Percentiles rank a stretch among this genome's conserved stretches.
Conservation (phyloP, 1,140 invertebrate species). For the Caerostris extrusa region DNA sequence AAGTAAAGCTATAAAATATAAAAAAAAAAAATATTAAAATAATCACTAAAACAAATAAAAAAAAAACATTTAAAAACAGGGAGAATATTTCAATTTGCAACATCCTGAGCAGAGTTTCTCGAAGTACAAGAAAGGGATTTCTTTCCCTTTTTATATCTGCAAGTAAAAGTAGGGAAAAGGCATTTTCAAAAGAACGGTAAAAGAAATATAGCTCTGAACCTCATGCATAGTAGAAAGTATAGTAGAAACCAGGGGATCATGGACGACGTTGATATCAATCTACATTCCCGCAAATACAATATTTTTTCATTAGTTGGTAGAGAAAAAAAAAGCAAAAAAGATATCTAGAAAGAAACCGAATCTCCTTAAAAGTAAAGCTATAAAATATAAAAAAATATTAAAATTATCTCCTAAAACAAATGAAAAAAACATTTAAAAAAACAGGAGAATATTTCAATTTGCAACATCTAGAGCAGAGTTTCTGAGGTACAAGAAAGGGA, state of each 20-base stretch:
- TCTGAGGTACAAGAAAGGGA: background rate
- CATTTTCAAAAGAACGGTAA: background rate
- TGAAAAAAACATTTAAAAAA: background rate
- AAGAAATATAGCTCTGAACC: background rate
- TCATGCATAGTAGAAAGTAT: slow-evolving; percentile 7
- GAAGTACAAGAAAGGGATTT: background rate
- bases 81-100: slow-evolving; percentile 10
- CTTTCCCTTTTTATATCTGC: background rate
- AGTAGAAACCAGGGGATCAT: background rate
- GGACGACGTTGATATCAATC: slow-evolving; percentile 47
- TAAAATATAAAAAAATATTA: too few relatives aligned
- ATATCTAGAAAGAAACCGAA: background rate
- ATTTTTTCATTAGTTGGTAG: slow-evolving; percentile 65
- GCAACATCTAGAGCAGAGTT: background rate
- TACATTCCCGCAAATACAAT: slow-evolving; percentile 61
- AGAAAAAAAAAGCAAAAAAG: slow-evolving; percentile 11
- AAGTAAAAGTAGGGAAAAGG: background rate
- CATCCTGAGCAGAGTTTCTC: background rate
- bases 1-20: too few relatives aligned
- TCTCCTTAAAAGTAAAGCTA: too few relatives aligned
- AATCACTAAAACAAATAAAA: background rate
- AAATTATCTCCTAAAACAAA: background rate
- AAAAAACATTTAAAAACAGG: background rate
- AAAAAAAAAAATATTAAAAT: too few relatives aligned
- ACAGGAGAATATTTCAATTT: background rate